Percentiles rank a stretch among this genome's conserved stretches.
These are phyloP conservation scores for Ligdia adustata DNA, from an alignment of 2,888 invertebrate genomes.

Conservation along the genomic window DNA sequence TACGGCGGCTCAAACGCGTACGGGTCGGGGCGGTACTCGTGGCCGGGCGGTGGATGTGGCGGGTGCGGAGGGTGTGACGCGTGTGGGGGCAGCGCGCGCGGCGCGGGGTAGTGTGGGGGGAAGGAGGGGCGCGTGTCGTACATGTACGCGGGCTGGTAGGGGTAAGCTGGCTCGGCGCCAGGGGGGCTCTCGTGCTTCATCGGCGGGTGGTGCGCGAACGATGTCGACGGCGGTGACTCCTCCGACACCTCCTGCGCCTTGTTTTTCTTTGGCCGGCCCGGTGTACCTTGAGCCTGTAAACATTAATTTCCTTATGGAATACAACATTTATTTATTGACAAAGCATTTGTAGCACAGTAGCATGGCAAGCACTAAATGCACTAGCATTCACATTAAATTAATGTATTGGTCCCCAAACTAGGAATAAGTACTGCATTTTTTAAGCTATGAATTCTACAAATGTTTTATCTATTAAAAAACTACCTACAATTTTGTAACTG, in stretches of 20 bases:
- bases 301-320: no score
- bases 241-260: conserved; percentile 60
- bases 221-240: conserved; percentile 70
- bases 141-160: conserved; percentile 54
- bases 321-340: no score
- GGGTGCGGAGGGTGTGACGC: conserved; percentile 45
- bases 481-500: conserved; percentile 16
- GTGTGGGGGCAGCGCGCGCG: conserved; percentile 47
- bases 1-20: conserved; percentile 59
- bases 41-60: conserved; percentile 46
- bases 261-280: conserved; percentile 76
- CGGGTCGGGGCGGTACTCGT: conserved; percentile 68
- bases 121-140: conserved; percentile 43
- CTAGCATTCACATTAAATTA: no score
- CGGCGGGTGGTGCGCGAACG: conserved; percentile 58
- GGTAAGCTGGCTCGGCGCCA: conserved; percentile 49
- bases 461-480: no score
- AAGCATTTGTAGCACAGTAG: no score
- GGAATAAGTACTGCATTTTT: no score
- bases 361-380: no score
- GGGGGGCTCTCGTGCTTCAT: conserved; percentile 67
- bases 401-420: no score
- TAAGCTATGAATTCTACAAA: no score
- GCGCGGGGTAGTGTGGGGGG: conserved; percentile 40
- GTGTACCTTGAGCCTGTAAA: conserved; percentile 66